Evolutionary conservation across 2,113 vertebrate genomes (phyloP).

Genomic region (Columbina picui): DNA sequence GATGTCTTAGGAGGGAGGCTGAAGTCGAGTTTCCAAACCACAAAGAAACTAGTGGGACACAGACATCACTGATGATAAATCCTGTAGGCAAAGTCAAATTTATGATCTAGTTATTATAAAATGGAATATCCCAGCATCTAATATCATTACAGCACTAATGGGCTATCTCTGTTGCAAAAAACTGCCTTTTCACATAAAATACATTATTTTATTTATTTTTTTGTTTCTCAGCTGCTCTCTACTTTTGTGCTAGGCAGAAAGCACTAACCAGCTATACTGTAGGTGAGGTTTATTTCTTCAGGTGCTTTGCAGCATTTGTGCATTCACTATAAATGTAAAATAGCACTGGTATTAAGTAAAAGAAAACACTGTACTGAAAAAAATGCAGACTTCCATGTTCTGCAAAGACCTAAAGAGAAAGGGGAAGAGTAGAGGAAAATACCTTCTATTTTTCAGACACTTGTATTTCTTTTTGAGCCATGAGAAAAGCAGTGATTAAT

Average conservation of each 20-base stretch:
- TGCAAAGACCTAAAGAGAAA: background rate
- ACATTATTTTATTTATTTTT: background rate
- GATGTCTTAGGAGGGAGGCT: background rate
- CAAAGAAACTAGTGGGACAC: background rate
- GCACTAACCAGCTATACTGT: background rate
- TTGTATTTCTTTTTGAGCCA: background rate
- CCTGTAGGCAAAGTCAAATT: conserved; percentile 46
- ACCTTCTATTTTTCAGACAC: background rate
- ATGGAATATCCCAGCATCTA: conserved; percentile 15
- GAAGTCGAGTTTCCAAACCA: background rate
- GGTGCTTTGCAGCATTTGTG: background rate
- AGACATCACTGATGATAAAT: background rate
- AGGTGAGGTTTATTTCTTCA: background rate
- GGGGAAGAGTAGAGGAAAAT: background rate
- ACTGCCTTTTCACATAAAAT: background rate
- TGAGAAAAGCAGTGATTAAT: background rate
- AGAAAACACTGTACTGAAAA: background rate
- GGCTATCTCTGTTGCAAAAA: background rate
- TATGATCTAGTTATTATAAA: background rate
- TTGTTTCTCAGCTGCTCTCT: background rate
- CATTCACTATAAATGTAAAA: background rate
- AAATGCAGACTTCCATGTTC: background rate
- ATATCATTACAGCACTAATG: conserved; percentile 4
- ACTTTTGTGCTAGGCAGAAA: background rate
- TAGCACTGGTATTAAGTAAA: background rate